A percentile compares a stretch with the other conserved stretches of the same genome.
Conservation (phyloP, 2,888 invertebrate genomes). For the Andrena haemorrhoa region DNA sequence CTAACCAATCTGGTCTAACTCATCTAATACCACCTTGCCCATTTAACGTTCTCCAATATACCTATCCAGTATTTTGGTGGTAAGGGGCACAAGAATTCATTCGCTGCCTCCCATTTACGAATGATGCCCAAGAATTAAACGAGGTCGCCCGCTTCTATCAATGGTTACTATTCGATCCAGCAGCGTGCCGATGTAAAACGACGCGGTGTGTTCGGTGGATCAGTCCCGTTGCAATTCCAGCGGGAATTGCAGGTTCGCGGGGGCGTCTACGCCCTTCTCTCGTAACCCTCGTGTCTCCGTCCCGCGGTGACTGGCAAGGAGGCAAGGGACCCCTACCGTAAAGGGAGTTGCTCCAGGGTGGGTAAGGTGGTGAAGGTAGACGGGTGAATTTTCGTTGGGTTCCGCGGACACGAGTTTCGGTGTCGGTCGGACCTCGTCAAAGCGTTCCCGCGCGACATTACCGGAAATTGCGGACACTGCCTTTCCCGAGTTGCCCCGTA, state of each 20-base stretch:
- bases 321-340: background rate
- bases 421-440: conserved; percentile 61
- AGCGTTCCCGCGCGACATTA: conserved; percentile 65
- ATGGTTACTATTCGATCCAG: conserved; percentile 30
- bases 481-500: conserved; percentile 47
- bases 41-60: background rate
- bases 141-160: background rate
- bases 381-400: conserved; percentile 56
- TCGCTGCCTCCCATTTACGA: no score
- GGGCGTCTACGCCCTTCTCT: conserved; percentile 70
- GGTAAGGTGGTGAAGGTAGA: background rate
- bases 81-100: no score
- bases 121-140: background rate
- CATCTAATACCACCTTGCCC: background rate
- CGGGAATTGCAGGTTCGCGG: conserved; percentile 52
- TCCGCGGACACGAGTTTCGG: conserved; percentile 61
- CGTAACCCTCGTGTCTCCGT: conserved; percentile 48
- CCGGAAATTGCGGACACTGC: conserved; percentile 69
- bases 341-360: conserved; percentile 8
- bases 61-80: no score
- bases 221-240: conserved; percentile 51
- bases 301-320: conserved; percentile 38
- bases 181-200: conserved; percentile 27
- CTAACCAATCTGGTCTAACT: background rate
- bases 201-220: conserved; percentile 44